Evolutionary conservation across 1,140 invertebrate species (phyloP).

Genomic region (Lepidurus arcticus): DNA sequence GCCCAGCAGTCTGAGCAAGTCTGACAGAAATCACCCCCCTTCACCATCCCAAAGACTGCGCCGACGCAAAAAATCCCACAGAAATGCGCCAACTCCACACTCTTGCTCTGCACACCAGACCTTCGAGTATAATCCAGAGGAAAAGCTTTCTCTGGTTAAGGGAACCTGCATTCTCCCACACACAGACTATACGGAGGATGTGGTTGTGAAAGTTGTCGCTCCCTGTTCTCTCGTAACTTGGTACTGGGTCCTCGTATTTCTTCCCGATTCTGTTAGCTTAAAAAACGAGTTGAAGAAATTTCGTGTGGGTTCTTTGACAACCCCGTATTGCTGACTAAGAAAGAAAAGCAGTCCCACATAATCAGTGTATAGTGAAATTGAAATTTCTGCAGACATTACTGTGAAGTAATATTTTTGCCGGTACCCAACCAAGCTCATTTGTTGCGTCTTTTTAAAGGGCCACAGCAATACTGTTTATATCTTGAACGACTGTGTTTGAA

Average conservation of each 20-base stretch:
- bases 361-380: too few relatives aligned
- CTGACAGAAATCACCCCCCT: background rate
- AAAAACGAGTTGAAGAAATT: background rate
- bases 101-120: background rate
- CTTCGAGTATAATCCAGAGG: background rate
- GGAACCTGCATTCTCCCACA: background rate
- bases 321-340: too few relatives aligned
- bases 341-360: too few relatives aligned
- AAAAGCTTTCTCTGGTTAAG: background rate
- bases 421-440: too few relatives aligned
- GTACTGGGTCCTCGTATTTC: background rate
- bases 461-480: too few relatives aligned
- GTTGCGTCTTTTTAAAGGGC: too few relatives aligned
- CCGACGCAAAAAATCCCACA: background rate
- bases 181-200: background rate
- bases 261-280: background rate
- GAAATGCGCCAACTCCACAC: background rate
- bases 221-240: background rate
- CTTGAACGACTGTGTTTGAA: too few relatives aligned
- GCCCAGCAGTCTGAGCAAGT: constrained; percentile 17
- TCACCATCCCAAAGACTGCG: background rate
- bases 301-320: too few relatives aligned
- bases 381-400: too few relatives aligned
- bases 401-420: too few relatives aligned
- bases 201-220: background rate